phyloP scores from a whole-genome alignment of 2,888 invertebrate species.

The Cepaea hortensis region DNA sequence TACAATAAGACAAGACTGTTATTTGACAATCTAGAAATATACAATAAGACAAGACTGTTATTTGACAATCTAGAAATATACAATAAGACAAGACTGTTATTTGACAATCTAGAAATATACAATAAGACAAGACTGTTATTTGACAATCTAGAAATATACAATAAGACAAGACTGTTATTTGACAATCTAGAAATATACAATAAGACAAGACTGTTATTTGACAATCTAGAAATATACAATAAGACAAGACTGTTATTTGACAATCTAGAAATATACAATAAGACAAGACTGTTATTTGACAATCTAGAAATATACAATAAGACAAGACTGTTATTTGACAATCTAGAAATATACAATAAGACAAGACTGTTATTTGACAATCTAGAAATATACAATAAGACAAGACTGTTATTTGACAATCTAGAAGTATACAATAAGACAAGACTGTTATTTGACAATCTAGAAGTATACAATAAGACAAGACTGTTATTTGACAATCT shows the following conservation, averaged over 20 bases:
- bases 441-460: background rate
- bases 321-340: background rate
- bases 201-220: too few species aligned
- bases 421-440: conserved; percentile 6
- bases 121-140: background rate
- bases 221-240: background rate
- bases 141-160: too few species aligned
- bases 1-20: too few species aligned
- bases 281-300: background rate
- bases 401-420: too few species aligned
- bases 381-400: too few species aligned
- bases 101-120: background rate
- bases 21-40: conserved; percentile 1
- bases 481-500: background rate
- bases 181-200: too few species aligned
- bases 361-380: too few species aligned
- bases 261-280: background rate
- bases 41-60: background rate
- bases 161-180: too few species aligned
- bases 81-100: background rate
- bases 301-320: background rate
- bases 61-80: background rate
- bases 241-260: background rate
- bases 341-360: too few species aligned
- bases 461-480: background rate